Evolutionary conservation across 2,888 invertebrate species (phyloP).

Genomic region (Tigriopus californicus): DNA sequence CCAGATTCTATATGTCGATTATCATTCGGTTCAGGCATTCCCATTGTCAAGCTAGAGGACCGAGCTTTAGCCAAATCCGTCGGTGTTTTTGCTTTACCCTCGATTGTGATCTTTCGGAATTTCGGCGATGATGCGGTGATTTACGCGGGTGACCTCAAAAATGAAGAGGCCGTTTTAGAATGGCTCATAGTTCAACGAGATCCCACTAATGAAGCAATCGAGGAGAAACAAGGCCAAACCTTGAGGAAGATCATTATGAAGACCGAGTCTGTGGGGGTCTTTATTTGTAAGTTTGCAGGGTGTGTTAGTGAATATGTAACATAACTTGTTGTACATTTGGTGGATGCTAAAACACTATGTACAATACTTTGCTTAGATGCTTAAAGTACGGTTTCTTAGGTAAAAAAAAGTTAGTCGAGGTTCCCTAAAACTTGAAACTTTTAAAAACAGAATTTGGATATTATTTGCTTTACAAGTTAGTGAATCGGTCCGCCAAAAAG

Average conservation of each 20-base stretch:
- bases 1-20: background rate
- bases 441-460: no score
- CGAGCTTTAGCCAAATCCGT: constrained; percentile 58
- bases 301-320: no score
- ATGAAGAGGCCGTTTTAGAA: constrained; percentile 41
- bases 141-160: constrained; percentile 43
- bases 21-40: constrained; percentile 47
- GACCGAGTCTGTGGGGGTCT: constrained; percentile 64
- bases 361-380: no score
- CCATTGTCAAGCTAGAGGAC: constrained; percentile 80
- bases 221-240: constrained; percentile 62
- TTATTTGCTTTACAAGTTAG: no score
- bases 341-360: background rate
- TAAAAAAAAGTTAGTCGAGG: no score
- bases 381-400: no score
- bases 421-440: no score
- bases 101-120: constrained; percentile 70
- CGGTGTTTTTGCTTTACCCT: constrained; percentile 75
- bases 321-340: no score
- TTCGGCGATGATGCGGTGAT: constrained; percentile 75
- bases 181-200: constrained; percentile 82
- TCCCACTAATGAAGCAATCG: constrained; percentile 74
- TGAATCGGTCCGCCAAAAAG: no score
- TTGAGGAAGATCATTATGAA: constrained; percentile 53
- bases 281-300: constrained; percentile 85